These are phyloP conservation scores for Odontamblyopus lacepedii DNA, from an alignment of 2,797 vertebrate species.

Conservation along the genomic window DNA sequence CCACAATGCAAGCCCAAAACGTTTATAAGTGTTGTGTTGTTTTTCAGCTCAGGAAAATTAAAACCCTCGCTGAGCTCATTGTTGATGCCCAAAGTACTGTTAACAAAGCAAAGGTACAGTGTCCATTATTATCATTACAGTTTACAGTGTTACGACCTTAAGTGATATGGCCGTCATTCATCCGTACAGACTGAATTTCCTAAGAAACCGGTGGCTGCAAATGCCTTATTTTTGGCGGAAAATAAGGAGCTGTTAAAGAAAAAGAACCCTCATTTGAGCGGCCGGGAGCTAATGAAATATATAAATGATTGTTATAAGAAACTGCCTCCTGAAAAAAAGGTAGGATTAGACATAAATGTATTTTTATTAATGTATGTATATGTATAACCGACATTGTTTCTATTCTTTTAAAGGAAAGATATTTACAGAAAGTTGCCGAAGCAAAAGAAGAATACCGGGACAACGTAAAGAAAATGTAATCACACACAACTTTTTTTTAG, in stretches of 20 bases:
- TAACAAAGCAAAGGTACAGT: slow-evolving; percentile 63
- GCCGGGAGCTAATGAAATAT: slow-evolving; percentile 74
- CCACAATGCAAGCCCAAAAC: not conserved
- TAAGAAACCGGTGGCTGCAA: slow-evolving; percentile 82
- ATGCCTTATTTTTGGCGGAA: slow-evolving; percentile 81
- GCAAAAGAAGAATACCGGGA: slow-evolving; percentile 76
- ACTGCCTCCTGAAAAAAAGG: slow-evolving; percentile 85
- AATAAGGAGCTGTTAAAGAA: slow-evolving; percentile 78
- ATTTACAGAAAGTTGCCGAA: slow-evolving; percentile 78
- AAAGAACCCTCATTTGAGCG: slow-evolving; percentile 78
- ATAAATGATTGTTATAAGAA: slow-evolving; percentile 77
- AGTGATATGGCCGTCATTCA: not conserved
- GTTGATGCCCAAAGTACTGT: slow-evolving; percentile 81
- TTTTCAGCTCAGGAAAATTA: slow-evolving; percentile 83
- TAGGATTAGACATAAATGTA: slow-evolving; percentile 38
- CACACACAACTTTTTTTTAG: not conserved
- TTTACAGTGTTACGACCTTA: not conserved
- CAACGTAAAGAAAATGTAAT: slow-evolving; percentile 79
- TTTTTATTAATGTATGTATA: not conserved
- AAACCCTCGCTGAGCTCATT: slow-evolving; percentile 86
- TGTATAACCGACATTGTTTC: not conserved
- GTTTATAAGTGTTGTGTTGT: not conserved
- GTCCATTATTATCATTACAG: not conserved
- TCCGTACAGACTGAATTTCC: slow-evolving; percentile 64
- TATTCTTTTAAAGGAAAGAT: slow-evolving; percentile 71